Base-by-base conservation (phyloP, 92 coral and sea anemone genomes). In the Siderastrea siderea region DNA sequence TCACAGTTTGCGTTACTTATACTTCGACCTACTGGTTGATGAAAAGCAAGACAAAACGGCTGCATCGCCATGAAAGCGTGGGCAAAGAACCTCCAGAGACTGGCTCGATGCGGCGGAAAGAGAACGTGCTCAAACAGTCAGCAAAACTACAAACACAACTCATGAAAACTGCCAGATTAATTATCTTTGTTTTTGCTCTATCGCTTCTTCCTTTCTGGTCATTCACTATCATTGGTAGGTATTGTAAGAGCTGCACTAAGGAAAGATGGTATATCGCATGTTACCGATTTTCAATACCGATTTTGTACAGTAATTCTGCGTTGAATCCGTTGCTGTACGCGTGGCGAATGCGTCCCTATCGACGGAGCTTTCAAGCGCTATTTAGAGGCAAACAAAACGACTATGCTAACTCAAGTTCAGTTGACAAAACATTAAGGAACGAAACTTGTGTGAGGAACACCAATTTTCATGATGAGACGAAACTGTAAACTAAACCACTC, bases 261-360 rank as follows among this genome's bases (percentile, higher is more conserved):
- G 62, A 74, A 64, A 87, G 65, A 50, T 91, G 94, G 94, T 83
- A 44, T 52, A 65, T 82, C 54, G 94, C 94, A 17, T 84, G 92
- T 54, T 83, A 82, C 55, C 92, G 88, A 50, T 72, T 85, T 62
- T 87, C 89, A 19, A 88, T 91, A 14, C 94, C 94, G 5, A 54
- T 91, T 60, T 78, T 91, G 16, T 91, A 91, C 72, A 78, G 86
- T 53, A 88, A 91, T 63, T 91, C 94, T 9, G 82, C 87, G 3
- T 79, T 82, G 4, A 91, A 91, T 59, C 94, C 94, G 72, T 50
- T 91, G 49, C 54, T 91, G 15, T 91, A 91, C 59, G 92, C 91
- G 1, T 91, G 94, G 94, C 76, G 94, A 49, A 88, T 91, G 67
- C 86, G 67, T 3, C 64, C 70, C 10, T 91, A 83, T 75, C 84